Conservation (phyloP, 2,797 vertebrate genomes). For the Eulemur rubriventer region DNA sequence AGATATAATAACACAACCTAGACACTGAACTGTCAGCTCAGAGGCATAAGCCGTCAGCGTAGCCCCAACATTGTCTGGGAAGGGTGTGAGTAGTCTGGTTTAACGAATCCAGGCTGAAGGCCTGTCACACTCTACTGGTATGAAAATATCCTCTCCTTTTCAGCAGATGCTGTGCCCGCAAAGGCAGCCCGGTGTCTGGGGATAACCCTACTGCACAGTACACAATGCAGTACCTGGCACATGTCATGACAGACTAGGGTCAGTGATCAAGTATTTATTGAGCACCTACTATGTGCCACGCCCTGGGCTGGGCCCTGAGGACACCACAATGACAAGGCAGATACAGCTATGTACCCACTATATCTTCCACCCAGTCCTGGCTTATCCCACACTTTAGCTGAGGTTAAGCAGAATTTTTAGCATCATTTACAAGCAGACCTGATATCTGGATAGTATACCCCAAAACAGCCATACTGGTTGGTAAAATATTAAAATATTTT, state of each 20-base stretch:
- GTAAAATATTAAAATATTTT: background rate
- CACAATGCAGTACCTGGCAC: background rate
- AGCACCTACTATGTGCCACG: background rate
- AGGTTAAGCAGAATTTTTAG: background rate
- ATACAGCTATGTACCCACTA: background rate
- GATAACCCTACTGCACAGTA: background rate
- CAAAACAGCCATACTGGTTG: background rate
- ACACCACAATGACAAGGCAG: background rate
- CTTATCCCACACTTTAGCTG: background rate
- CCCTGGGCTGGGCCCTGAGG: background rate
- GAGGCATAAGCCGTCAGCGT: background rate
- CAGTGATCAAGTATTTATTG: background rate
- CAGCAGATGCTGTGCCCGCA: background rate
- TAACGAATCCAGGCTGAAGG: background rate
- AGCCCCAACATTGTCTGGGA: constrained; percentile 26
- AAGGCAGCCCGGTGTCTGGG: background rate
- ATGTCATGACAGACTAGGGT: background rate
- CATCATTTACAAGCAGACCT: background rate
- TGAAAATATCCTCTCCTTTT: background rate
- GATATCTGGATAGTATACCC: background rate
- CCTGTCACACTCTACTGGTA: background rate
- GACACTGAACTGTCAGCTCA: constrained; percentile 1
- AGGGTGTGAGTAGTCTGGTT: background rate
- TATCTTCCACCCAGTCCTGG: background rate
- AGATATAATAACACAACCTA: constrained; percentile 18